A percentile compares a stretch with the other conserved stretches of the same genome.
Conservation (phyloP, 2,113 vertebrate genomes). For the Monopterus albus region DNA sequence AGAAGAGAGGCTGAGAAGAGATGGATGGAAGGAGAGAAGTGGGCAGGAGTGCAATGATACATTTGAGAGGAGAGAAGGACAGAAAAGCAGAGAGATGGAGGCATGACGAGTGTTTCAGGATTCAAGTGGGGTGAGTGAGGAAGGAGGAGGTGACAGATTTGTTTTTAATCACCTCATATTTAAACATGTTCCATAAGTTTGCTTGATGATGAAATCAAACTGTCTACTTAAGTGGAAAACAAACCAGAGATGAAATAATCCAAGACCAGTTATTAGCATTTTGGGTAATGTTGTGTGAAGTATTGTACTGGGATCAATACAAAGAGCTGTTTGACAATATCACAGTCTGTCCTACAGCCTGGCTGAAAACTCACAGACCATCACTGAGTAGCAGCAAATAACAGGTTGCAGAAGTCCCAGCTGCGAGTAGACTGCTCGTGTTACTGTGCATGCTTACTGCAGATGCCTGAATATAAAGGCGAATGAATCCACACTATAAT, state of each 20-base stretch:
- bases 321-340: conserved; percentile 38
- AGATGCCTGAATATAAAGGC: neutral
- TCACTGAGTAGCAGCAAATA: neutral
- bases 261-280: neutral
- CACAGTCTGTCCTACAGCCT: conserved; percentile 30
- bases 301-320: conserved; percentile 33
- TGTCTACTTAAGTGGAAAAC: conserved; percentile 9
- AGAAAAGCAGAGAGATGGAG: conserved; percentile 43
- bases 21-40: conserved; percentile 55
- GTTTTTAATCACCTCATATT: no score
- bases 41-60: neutral
- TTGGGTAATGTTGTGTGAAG: conserved; percentile 27
- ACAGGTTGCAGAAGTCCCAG: conserved; percentile 26
- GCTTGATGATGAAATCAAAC: conserved; percentile 15
- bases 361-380: conserved; percentile 12
- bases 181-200: neutral
- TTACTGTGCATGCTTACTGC: conserved; percentile 21
- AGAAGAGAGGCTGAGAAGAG: conserved; percentile 43
- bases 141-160: neutral
- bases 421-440: neutral
- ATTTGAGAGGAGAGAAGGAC: neutral
- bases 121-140: neutral
- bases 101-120: neutral
- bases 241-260: conserved; percentile 15
- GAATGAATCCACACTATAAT: neutral